Evolutionary conservation across 1,140 invertebrate species (phyloP).

Genomic region (Neodiprion fabricii): DNA sequence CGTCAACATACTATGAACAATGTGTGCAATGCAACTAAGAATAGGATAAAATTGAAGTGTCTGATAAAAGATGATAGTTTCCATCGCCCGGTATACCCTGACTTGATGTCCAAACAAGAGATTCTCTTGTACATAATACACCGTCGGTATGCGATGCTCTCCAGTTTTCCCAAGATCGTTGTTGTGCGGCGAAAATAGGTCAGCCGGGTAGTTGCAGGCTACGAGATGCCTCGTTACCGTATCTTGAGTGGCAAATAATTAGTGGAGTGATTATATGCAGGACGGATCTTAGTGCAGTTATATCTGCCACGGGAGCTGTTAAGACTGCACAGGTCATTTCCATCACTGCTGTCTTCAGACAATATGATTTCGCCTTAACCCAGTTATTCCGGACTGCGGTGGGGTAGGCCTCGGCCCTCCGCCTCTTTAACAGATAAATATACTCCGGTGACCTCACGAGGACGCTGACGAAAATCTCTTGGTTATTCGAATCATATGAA

Average conservation of each 20-base stretch:
- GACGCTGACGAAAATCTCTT: neutral
- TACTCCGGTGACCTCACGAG: neutral
- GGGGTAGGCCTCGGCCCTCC: neutral
- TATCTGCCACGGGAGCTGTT: neutral
- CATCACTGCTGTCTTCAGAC: neutral
- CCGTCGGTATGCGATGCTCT: too few species aligned
- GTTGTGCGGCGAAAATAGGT: neutral
- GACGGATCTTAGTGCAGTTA: neutral
- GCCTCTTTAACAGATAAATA: slow-evolving; percentile 4
- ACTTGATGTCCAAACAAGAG: too few species aligned
- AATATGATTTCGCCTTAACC: slow-evolving; percentile 3
- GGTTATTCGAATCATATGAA: slow-evolving; percentile 3
- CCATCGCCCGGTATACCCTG: too few species aligned
- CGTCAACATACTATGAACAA: too few species aligned
- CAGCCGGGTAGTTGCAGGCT: neutral
- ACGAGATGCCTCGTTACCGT: neutral
- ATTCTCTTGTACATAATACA: too few species aligned
- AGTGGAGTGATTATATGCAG: neutral
- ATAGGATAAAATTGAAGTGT: too few species aligned
- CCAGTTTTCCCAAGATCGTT: neutral
- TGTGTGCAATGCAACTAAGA: too few species aligned
- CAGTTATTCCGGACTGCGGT: neutral
- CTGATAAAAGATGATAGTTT: too few species aligned
- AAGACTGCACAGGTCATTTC: neutral
- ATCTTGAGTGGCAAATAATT: neutral